phyloP scores from a whole-genome alignment of 2,797 vertebrate genomes.

The Chaunax sp. region DNA sequence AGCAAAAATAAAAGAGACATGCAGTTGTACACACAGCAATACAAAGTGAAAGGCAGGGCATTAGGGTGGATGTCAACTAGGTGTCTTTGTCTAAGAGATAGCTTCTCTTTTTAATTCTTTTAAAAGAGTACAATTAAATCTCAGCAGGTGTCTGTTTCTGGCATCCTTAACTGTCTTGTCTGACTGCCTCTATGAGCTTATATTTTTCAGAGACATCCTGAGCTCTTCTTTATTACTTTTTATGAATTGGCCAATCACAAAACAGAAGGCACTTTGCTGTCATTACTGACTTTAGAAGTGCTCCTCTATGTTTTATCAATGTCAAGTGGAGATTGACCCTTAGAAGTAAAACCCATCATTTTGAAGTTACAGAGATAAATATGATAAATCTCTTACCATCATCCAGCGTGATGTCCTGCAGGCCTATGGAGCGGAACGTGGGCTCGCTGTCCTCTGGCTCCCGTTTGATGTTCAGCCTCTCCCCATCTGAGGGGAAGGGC shows the following conservation, averaged over 20 bases:
- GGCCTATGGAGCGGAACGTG: constrained; percentile 94
- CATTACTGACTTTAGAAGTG: background rate
- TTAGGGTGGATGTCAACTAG: background rate
- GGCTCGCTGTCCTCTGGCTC: constrained; percentile 94
- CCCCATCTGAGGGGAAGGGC: constrained; percentile 86
- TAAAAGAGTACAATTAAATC: background rate
- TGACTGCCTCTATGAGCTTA: background rate
- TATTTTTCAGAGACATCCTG: background rate
- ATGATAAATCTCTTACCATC: constrained; percentile 88
- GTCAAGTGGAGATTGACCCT: background rate
- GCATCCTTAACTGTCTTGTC: background rate
- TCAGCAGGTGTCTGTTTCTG: background rate
- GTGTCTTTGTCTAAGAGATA: background rate
- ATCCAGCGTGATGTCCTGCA: constrained; percentile 98
- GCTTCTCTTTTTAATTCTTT: background rate
- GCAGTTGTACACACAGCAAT: background rate
- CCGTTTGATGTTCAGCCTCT: constrained; percentile 91
- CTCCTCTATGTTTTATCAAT: background rate
- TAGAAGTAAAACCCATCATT: constrained; percentile 1
- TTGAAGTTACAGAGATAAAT: constrained; percentile 5
- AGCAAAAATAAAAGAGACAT: background rate
- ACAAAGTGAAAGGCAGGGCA: background rate
- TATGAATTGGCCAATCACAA: background rate
- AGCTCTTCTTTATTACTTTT: constrained; percentile 3
- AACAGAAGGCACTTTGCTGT: background rate